Conservation (phyloP, 2,113 vertebrate species). For the Callithrix jacchus region DNA sequence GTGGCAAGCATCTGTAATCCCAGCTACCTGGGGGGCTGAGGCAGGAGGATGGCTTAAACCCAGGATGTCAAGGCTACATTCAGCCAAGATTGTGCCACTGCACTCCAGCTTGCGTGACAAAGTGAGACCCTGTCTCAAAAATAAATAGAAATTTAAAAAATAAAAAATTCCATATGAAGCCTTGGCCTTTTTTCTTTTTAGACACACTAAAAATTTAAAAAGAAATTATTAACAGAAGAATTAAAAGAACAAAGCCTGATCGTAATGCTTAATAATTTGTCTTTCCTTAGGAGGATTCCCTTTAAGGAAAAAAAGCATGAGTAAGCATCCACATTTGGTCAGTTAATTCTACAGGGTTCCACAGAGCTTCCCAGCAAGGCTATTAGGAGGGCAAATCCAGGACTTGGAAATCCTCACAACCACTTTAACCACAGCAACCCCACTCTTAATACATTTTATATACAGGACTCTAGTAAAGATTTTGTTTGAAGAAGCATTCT, state of each 20-base stretch:
- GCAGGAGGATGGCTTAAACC: too few relatives aligned
- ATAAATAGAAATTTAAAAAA: not conserved
- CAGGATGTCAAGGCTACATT: too few relatives aligned
- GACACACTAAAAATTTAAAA: slow-evolving; percentile 24
- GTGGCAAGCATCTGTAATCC: too few relatives aligned
- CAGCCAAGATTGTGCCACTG: too few relatives aligned
- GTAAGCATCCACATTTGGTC: not conserved
- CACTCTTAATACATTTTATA: not conserved
- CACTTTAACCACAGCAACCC: not conserved
- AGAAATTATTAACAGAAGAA: not conserved
- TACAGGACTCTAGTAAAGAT: not conserved
- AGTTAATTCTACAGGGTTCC: not conserved
- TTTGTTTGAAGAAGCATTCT: slow-evolving; percentile 1
- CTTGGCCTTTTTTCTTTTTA: not conserved
- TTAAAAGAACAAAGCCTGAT: not conserved
- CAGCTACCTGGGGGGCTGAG: too few relatives aligned
- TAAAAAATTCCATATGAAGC: not conserved
- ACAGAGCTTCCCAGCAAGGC: not conserved
- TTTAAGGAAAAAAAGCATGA: not conserved
- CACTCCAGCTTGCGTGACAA: too few relatives aligned
- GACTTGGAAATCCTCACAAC: not conserved
- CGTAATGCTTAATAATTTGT: not conserved
- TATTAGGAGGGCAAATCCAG: not conserved
- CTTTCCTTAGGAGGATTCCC: not conserved
- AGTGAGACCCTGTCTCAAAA: too few relatives aligned